Conservation (phyloP, 1,140 invertebrate species). For the Musca vetustissima region DNA sequence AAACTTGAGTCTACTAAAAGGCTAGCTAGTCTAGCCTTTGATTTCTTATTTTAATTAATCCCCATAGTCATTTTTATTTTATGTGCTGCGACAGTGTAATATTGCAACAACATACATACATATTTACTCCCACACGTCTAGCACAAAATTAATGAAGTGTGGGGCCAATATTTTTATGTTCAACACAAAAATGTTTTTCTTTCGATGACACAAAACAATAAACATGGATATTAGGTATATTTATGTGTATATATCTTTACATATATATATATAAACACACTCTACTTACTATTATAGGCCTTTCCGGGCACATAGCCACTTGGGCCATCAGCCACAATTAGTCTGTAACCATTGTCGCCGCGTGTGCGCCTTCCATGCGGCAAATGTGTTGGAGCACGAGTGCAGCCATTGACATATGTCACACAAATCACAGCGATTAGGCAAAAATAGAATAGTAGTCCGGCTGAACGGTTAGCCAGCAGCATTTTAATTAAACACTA, state of each 20-base stretch:
- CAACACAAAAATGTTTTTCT: background rate
- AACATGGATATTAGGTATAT: background rate
- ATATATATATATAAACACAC: too few relatives aligned
- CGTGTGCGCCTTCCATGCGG: slow-evolving; percentile 52
- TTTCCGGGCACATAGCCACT: slow-evolving; percentile 77
- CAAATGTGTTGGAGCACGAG: slow-evolving; percentile 50
- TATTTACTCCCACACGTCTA: too few relatives aligned
- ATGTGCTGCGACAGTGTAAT: too few relatives aligned
- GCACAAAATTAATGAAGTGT: too few relatives aligned
- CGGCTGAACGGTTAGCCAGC: slow-evolving; percentile 1
- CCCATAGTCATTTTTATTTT: too few relatives aligned
- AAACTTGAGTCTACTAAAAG: too few relatives aligned
- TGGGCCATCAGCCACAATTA: slow-evolving; percentile 73
- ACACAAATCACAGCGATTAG: background rate
- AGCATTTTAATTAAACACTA: slow-evolving; percentile 15
- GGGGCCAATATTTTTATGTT: background rate
- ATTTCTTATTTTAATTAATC: too few relatives aligned
- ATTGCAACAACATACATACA: too few relatives aligned
- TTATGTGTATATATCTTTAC: too few relatives aligned
- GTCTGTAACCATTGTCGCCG: slow-evolving; percentile 81
- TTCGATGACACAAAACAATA: background rate
- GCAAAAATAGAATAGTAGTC: background rate
- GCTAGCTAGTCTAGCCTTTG: too few relatives aligned
- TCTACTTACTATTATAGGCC: slow-evolving; percentile 75
- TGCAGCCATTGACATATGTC: slow-evolving; percentile 36